These are phyloP conservation scores for Prunella fulvescens DNA, from an alignment of 2,113 vertebrate species.

Conservation along the genomic window DNA sequence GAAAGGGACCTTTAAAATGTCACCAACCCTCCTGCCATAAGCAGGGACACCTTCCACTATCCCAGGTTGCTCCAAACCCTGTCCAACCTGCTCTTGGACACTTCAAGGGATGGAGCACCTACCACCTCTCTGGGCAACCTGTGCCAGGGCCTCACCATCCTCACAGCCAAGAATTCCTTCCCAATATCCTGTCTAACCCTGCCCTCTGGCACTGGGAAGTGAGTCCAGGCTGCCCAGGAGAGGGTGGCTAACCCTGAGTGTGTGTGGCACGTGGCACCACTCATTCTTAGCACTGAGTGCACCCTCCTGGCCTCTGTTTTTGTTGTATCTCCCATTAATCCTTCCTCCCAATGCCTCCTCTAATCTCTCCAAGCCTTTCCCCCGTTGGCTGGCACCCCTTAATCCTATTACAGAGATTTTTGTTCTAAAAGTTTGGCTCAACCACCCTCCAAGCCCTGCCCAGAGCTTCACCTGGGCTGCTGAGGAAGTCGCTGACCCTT, in stretches of 20 bases:
- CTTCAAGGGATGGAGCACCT: not conserved
- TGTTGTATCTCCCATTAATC: not conserved
- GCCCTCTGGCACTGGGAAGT: not conserved
- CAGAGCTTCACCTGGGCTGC: not conserved
- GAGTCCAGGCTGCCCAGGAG: not conserved
- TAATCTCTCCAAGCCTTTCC: not conserved
- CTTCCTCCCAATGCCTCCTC: not conserved
- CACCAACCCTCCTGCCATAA: not conserved
- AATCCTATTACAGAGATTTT: not conserved
- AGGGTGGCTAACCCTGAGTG: not conserved
- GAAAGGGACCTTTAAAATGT: not conserved
- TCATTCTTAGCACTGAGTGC: not conserved
- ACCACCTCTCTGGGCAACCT: not conserved
- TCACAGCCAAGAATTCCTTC: not conserved
- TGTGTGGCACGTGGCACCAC: not conserved
- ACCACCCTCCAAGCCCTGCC: not conserved
- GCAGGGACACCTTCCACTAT: not conserved
- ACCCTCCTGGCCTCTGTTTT: not conserved
- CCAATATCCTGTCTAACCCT: not conserved
- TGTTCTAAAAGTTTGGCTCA: not conserved
- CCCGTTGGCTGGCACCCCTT: not conserved
- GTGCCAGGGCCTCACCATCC: not conserved
- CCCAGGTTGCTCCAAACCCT: rapidly evolving
- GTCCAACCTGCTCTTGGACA: not conserved
- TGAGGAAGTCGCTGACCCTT: not conserved